Evolutionary conservation across 1,140 invertebrate species (phyloP), one percentile per base, ranked within the genome.

Genomic region (Brachionus rubens): DNA sequence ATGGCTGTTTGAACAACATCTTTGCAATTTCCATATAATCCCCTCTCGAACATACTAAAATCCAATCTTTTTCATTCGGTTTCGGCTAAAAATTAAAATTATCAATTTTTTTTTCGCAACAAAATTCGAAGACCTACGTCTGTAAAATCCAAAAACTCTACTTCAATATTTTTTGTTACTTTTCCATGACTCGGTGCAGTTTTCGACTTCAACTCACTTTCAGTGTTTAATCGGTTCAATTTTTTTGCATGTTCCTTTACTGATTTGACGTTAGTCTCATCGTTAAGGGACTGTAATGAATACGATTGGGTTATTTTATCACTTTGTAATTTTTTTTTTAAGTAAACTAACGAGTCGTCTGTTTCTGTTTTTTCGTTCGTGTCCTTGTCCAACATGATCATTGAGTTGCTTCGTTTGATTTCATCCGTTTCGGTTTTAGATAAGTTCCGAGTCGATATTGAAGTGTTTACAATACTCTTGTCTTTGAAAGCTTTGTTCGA

Each of bases 231-330:
- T 5, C 68, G 9, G 14, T 72, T 72, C 19, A 72, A 50, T 41
- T 72, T 28, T 72, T 48, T 72, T 10, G 68, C 68, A 5, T 72
- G 68, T 41, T 72, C 68, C n/a, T 72, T 72, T 9, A 72, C 68
- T 10, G 68, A 72, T 40, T 28, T 56, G 14, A 14, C 5, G n/a
- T 41, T 65, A 12, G 59, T n/a, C 24, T 19, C 19, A 16, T 65
- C 36, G 12, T 65, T 65, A 12, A 65, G 12, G 4, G 59, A 65
- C 21, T 65, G 59, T 41, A 65, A 43, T 43, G 59, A 65, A 16
- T 43, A 19, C 3, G 59, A 65, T 16, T 9, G 19, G 24, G 7
- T 24, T 21, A 65, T 43, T 24, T 46, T 65, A 16, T 19, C 40
- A 26, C 16, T 5, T 14, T n/a, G n/a, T n/a, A n/a, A n/a, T n/a